Conservation (phyloP, 2,797 vertebrate species). For the Melanotaenia parkinsoni region DNA sequence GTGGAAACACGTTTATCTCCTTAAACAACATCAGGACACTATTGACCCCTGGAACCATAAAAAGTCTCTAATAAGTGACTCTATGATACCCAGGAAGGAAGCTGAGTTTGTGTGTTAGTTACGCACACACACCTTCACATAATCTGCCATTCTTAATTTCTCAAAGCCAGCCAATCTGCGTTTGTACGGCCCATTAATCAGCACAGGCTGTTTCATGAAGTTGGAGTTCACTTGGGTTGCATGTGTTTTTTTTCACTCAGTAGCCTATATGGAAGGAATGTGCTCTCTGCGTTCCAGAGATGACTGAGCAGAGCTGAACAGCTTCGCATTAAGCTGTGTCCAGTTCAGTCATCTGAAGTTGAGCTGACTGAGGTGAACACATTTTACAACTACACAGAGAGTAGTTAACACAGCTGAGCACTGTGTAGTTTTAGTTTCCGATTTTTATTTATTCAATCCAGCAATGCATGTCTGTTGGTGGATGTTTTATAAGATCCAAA, state of each 20-base stretch:
- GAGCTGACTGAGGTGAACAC: conserved; percentile 60
- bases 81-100: conserved; percentile 37
- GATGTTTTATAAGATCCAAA: not conserved
- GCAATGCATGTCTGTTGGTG: not conserved
- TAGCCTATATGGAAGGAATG: conserved; percentile 72
- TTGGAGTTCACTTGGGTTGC: conserved; percentile 29
- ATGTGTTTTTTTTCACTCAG: conserved; percentile 38
- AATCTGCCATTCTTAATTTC: conserved; percentile 35
- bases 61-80: conserved; percentile 38
- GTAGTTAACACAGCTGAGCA: conserved; percentile 57
- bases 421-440: conserved; percentile 13
- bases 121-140: not conserved
- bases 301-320: conserved; percentile 65
- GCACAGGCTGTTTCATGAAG: conserved; percentile 30
- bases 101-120: conserved; percentile 3
- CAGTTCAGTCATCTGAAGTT: conserved; percentile 61
- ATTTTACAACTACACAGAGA: conserved; percentile 48
- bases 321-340: conserved; percentile 60
- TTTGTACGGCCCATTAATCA: conserved; percentile 53
- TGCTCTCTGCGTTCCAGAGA: conserved; percentile 69
- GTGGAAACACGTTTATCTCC: conserved; percentile 22
- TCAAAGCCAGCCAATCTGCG: conserved; percentile 35
- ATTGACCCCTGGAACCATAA: conserved; percentile 38
- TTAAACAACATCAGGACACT: conserved; percentile 30
- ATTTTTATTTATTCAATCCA: not conserved